Evolutionary conservation across 2,888 invertebrate genomes (phyloP).

Genomic region (Agrochola litura): DNA sequence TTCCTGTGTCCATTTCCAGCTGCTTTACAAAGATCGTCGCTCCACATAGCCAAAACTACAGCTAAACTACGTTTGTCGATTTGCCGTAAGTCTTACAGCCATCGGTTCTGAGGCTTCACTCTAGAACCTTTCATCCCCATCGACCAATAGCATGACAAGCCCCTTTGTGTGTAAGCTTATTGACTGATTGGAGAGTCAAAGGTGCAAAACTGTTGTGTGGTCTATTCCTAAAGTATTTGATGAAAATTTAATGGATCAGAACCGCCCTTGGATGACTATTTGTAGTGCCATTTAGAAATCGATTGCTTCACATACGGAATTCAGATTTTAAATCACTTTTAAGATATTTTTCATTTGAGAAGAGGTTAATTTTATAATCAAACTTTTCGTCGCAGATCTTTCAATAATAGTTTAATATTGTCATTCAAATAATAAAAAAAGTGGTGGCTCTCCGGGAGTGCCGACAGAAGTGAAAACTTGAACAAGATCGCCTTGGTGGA

Average conservation of each 20-base stretch:
- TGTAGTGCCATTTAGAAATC: not conserved
- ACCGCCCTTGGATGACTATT: not conserved
- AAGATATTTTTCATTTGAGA: too few relatives aligned
- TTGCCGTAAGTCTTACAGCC: not conserved
- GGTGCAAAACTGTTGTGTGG: not conserved
- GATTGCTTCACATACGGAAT: too few relatives aligned
- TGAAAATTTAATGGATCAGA: not conserved
- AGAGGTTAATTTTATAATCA: too few relatives aligned
- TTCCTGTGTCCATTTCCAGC: not conserved
- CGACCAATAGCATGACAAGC: not conserved
- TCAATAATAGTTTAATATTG: too few relatives aligned
- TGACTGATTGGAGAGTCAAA: not conserved
- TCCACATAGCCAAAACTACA: not conserved
- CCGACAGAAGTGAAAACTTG: too few relatives aligned
- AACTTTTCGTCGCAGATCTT: too few relatives aligned
- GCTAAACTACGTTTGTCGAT: not conserved
- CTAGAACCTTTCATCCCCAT: too few relatives aligned
- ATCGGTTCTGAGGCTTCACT: not conserved
- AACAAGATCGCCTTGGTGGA: too few relatives aligned
- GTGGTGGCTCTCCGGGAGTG: too few relatives aligned
- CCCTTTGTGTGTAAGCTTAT: not conserved
- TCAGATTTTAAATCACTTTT: too few relatives aligned
- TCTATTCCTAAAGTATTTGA: not conserved
- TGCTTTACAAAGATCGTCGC: not conserved
- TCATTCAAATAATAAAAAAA: too few relatives aligned